These are phyloP conservation scores for Calliopum simillimum DNA, from an alignment of 2,888 invertebrate species.

Conservation along the genomic window DNA sequence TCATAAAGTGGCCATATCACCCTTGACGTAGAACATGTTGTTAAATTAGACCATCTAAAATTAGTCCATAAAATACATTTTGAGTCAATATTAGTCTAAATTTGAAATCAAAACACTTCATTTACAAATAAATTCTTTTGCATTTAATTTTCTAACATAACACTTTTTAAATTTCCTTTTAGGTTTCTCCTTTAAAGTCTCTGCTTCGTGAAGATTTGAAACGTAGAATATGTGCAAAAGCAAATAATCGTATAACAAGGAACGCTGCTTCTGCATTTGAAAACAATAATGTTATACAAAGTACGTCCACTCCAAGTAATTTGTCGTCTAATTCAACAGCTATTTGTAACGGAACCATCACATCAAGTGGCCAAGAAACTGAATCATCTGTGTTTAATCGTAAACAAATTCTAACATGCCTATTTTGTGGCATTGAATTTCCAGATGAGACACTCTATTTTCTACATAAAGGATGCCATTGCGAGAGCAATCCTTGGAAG, in stretches of 20 bases:
- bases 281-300: conserved; percentile 64
- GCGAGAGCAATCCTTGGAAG: conserved; percentile 95
- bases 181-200: conserved; percentile 85
- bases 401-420: conserved; percentile 78
- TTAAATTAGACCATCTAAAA: too few relatives aligned
- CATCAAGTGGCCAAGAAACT: conserved; percentile 77
- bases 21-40: too few relatives aligned
- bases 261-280: conserved; percentile 59
- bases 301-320: conserved; percentile 41
- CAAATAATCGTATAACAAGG: conserved; percentile 70
- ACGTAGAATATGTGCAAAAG: conserved; percentile 80
- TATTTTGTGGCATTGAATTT: conserved; percentile 93
- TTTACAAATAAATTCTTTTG: too few relatives aligned
- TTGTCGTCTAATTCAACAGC: conserved; percentile 67
- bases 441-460: conserved; percentile 96
- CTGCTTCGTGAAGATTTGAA: conserved; percentile 86
- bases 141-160: neutral
- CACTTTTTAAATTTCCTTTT: conserved; percentile 35
- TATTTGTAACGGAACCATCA: conserved; percentile 74
- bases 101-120: too few relatives aligned
- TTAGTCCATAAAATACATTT: too few relatives aligned
- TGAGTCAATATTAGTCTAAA: too few relatives aligned
- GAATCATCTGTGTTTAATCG: conserved; percentile 67
- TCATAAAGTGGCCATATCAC: too few relatives aligned
- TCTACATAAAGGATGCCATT: conserved; percentile 97